phyloP scores from a whole-genome alignment of 2,113 vertebrate species.

The Thermophis baileyi region DNA sequence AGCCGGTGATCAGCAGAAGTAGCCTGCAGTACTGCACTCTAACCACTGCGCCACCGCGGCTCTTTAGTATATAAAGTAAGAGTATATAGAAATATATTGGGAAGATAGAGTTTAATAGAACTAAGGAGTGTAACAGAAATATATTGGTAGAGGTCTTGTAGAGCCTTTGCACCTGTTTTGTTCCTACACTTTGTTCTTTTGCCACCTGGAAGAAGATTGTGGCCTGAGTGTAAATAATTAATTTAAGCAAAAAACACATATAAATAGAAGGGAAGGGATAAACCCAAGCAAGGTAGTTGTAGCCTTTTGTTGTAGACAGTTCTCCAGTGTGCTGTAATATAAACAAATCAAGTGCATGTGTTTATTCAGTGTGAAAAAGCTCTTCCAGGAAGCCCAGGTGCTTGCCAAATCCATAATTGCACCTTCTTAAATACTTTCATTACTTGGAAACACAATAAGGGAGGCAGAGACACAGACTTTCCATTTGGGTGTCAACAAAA shows the following conservation, averaged over 20 bases:
- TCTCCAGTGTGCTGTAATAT: constrained; percentile 66
- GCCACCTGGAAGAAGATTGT: not conserved
- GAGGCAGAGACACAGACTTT: constrained; percentile 73
- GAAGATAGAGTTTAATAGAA: not conserved
- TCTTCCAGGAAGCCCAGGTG: constrained; percentile 77
- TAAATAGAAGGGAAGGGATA: not conserved
- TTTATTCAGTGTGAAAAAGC: constrained; percentile 81
- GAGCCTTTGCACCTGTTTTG: not conserved
- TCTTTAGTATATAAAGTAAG: not conserved
- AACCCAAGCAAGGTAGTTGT: constrained; percentile 27
- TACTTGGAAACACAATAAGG: constrained; percentile 74
- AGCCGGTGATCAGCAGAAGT: too few species aligned
- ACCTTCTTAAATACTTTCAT: constrained; percentile 82
- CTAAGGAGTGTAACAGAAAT: not conserved
- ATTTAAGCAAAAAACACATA: not conserved
- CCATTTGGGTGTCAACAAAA: constrained; percentile 79
- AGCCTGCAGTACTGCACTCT: too few species aligned
- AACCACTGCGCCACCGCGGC: too few species aligned
- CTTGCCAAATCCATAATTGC: constrained; percentile 82
- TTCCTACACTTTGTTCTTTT: not conserved
- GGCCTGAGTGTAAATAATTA: not conserved
- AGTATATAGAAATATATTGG: not conserved
- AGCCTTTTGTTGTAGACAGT: constrained; percentile 72
- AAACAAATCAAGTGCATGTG: constrained; percentile 77
- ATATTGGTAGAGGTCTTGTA: not conserved